Base-by-base conservation (phyloP, 2,113 vertebrate species). In the Chinchilla lanigera region DNA sequence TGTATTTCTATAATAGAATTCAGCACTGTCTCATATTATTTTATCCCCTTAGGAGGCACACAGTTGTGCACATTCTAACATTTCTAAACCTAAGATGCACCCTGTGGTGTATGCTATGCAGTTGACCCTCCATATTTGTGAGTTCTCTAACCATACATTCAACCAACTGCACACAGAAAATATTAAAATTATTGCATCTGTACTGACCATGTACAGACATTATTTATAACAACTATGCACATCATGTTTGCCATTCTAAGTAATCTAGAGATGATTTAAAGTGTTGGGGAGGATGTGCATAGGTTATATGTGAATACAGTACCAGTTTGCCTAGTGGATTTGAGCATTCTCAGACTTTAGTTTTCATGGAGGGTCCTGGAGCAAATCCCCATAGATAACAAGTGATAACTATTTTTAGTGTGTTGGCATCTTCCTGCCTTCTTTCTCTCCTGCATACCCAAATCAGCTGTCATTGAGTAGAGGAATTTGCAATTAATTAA, bases 401-500 rank as follows among this genome's bases (percentile, higher is more conserved):
- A 77, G 30, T 30, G 13, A 28, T n/a, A 52, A 44, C 17, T n/a
- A 20, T 75, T 85, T 88, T 95, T 88, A 94, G 85, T 50, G 58
- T 20, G 17, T 35, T 75, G 11, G 14, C 95, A 3, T 84, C 93
- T 88, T 71, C 11, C 30, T 4, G 20, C n/a, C 41, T 60, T 90
- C 41, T 75, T 61, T 94, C 41, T 38, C n/a, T 61, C 38, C 52
- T 85, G 26, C 3, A 61, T 2, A 4, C 26, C 54, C 33, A 54
- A 63, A 38, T 69, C 73, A 50, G 35, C 44, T 93, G 47, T 94
- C 84, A 52, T 80, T 88, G 92, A 67, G 52, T 47, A 24, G 41
- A 84, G 71, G 14, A 67, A 92, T 92, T 92, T 93, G 92, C 69
- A 93, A 16, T 38, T 88, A 60, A 86, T 78, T 65, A 86, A 94